Conservation (phyloP, 64 coral and sea anemone species). For the Stichodactyla mertensii region DNA sequence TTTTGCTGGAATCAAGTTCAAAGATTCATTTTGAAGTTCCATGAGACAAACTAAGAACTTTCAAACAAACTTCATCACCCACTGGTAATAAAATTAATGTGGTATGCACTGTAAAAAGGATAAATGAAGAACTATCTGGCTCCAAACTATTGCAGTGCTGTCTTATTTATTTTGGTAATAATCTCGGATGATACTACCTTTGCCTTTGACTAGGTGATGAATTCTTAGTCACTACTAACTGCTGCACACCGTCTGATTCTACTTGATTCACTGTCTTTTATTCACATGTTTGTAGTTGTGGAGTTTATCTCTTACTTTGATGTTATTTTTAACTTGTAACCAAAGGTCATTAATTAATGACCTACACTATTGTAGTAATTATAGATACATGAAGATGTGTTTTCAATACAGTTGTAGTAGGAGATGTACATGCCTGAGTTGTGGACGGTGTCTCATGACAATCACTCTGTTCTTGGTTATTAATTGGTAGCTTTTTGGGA, state of each 20-base stretch:
- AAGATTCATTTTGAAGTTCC: too few species aligned
- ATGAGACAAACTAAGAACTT: too few species aligned
- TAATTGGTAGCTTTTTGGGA: neutral
- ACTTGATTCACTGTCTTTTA: neutral
- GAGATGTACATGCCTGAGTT: neutral
- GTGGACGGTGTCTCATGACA: neutral
- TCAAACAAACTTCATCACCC: too few species aligned
- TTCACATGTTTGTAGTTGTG: neutral
- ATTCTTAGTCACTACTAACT: neutral
- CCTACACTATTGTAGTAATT: neutral
- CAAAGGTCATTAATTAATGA: neutral
- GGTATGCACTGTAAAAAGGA: neutral
- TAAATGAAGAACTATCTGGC: neutral
- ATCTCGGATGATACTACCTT: neutral
- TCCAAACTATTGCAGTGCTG: neutral
- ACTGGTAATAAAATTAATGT: too few species aligned
- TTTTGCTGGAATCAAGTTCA: too few species aligned
- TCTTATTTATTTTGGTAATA: neutral
- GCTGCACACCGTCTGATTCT: neutral
- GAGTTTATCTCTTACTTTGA: neutral
- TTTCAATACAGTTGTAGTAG: neutral
- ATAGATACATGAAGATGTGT: neutral
- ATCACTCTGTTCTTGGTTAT: neutral
- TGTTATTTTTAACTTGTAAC: too few species aligned
- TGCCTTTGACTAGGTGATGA: neutral